Evolutionary conservation across 1,140 invertebrate genomes (phyloP).

Genomic region (Drosophila leontia): DNA sequence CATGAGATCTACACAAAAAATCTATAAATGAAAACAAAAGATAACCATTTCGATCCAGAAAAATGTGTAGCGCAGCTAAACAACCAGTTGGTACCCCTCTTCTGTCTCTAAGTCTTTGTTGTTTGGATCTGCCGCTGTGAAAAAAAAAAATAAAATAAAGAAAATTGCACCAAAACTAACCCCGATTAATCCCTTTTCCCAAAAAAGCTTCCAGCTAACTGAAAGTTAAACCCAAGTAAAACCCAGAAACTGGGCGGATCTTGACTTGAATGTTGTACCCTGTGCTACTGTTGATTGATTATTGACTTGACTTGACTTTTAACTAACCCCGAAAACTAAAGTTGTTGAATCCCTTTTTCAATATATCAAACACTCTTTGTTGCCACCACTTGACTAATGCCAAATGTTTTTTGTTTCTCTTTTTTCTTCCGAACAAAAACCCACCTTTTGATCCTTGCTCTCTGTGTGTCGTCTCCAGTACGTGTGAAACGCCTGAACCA

Average conservation of each 20-base stretch:
- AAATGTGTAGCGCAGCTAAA: slow-evolving; percentile 53
- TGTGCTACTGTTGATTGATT: slow-evolving; percentile 34
- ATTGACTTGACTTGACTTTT: slow-evolving; percentile 51
- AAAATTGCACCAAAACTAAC: slow-evolving; percentile 25
- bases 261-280: slow-evolving; percentile 69
- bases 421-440: slow-evolving; percentile 45
- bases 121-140: slow-evolving; percentile 55
- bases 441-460: slow-evolving; percentile 38
- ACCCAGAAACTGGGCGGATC: slow-evolving; percentile 18
- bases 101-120: slow-evolving; percentile 51
- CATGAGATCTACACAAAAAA: slow-evolving; percentile 20
- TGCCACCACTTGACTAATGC: slow-evolving; percentile 68
- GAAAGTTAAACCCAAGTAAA: slow-evolving; percentile 26
- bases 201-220: slow-evolving; percentile 35
- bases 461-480: slow-evolving; percentile 83
- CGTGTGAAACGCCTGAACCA: slow-evolving; percentile 85
- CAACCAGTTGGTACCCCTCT: slow-evolving; percentile 67
- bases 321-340: slow-evolving; percentile 52
- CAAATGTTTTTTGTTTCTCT: slow-evolving; percentile 67
- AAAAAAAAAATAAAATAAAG: not conserved
- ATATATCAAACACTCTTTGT: slow-evolving; percentile 14
- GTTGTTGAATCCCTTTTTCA: slow-evolving; percentile 34
- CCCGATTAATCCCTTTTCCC: slow-evolving; percentile 9
- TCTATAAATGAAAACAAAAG: not conserved
- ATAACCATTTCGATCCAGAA: not conserved